phyloP scores from a whole-genome alignment of 2,113 vertebrate genomes.

The Melanerpes formicivorus region DNA sequence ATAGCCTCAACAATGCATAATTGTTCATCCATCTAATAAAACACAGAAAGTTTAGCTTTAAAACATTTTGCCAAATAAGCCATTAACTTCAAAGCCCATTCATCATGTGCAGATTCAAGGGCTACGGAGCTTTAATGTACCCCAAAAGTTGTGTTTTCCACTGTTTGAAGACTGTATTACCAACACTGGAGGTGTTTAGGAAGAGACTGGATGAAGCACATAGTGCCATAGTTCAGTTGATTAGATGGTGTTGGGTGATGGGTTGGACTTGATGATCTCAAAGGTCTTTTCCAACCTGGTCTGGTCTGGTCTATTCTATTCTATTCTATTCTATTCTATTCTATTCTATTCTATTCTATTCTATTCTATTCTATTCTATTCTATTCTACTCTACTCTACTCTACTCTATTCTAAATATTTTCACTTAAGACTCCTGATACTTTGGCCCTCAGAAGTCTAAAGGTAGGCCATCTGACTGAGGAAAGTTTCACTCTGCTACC shows the following conservation, averaged over 20 bases:
- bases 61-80: not conserved
- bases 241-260: too few relatives aligned
- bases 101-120: not conserved
- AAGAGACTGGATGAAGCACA: too few relatives aligned
- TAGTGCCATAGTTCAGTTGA: too few relatives aligned
- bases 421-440: not conserved
- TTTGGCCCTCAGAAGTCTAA: not conserved
- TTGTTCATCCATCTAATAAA: not conserved
- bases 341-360: too few relatives aligned
- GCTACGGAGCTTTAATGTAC: not conserved
- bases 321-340: too few relatives aligned
- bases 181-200: too few relatives aligned
- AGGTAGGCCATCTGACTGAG: not conserved
- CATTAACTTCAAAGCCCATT: not conserved
- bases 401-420: not conserved
- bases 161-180: not conserved
- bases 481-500: rapidly evolving
- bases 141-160: not conserved
- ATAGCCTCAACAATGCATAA: not conserved
- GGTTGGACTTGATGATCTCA: too few relatives aligned
- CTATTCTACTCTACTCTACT: too few relatives aligned
- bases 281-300: too few relatives aligned
- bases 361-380: too few relatives aligned
- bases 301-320: too few relatives aligned
- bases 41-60: not conserved